Base-by-base conservation (phyloP, 1,140 invertebrate species). In the Drosophila cardini region DNA sequence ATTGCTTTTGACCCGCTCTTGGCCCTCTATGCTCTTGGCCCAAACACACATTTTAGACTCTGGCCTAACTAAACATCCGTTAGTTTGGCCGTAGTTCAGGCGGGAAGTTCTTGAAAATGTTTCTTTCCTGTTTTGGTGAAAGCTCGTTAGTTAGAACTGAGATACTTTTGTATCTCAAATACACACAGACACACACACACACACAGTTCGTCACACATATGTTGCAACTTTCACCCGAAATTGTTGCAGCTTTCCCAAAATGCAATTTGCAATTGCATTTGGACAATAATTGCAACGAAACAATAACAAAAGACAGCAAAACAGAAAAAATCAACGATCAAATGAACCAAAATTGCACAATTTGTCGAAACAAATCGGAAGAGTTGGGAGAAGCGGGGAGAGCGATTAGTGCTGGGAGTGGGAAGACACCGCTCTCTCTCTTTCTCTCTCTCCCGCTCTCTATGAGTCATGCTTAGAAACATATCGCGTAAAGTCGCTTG, bases 261-360 rank as follows among this genome's bases (percentile, higher is more conserved):
- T 83, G 83, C 79, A 87, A 87, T 89, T 86, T 83, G 84, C 83
- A 86, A 86, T 87, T 82, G 83, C 43, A 78, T 80, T 87, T 79
- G 65, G 80, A 77, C 85, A 89, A 89, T 90, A 74, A 89, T 80
- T 89, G 84, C 80, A 80, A 67, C 64, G 26, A 77, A 70, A 57
- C 77, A 72, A 53, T 48, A 76, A 68, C 52, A 70, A 67, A 61
- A 60, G 32, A 55, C 69, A 65, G 45, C 40, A 62, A 60, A 30
- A 71, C 57, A 63, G 46, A 42, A 18, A 45, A 21, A 18, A 76
- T 56, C 56, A 72, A 60, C 38, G 21, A 26, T 4, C 21, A 5
- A 26, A 26, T 26, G 21, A 68, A 36, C n/a, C 34, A 15, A 81
- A 89, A 84, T 87, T 87, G 80, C 80, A 90, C 85, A 89, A 85